phyloP scores from a whole-genome alignment of 2,888 invertebrate genomes.

The Ctenicera cuprea region DNA sequence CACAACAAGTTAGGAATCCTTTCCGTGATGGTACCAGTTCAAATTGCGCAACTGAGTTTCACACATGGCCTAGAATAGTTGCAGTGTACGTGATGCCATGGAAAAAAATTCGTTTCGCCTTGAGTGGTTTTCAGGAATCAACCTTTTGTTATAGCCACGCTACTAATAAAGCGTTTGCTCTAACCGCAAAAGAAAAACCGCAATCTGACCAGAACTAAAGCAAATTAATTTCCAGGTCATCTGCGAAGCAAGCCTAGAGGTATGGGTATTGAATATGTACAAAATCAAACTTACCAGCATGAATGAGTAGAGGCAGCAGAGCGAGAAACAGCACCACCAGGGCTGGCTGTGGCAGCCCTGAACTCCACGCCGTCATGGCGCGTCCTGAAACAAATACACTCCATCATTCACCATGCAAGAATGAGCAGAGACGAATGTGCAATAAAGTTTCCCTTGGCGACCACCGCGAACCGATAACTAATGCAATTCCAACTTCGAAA shows the following conservation, averaged over 20 bases:
- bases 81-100: constrained; percentile 31
- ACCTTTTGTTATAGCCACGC: background rate
- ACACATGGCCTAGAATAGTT: constrained; percentile 37
- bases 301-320: constrained; percentile 60
- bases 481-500: constrained; percentile 52
- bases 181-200: constrained; percentile 4
- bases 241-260: background rate
- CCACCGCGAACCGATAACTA: constrained; percentile 52
- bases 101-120: constrained; percentile 32
- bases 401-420: constrained; percentile 51
- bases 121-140: constrained; percentile 23
- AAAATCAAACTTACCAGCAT: constrained; percentile 67
- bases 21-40: constrained; percentile 37
- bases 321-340: constrained; percentile 63
- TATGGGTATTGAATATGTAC: background rate
- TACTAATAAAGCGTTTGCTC: constrained; percentile 1
- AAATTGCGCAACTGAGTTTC: constrained; percentile 36
- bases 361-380: constrained; percentile 77
- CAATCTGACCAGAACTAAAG: background rate
- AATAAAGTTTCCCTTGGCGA: constrained; percentile 50
- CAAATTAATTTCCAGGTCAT: background rate
- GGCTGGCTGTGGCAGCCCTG: constrained; percentile 72
- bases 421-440: constrained; percentile 52
- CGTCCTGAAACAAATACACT: constrained; percentile 70
- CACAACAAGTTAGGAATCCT: constrained; percentile 22